These are phyloP conservation scores for Actias luna DNA, from an alignment of 2,888 invertebrate species.

Conservation along the genomic window DNA sequence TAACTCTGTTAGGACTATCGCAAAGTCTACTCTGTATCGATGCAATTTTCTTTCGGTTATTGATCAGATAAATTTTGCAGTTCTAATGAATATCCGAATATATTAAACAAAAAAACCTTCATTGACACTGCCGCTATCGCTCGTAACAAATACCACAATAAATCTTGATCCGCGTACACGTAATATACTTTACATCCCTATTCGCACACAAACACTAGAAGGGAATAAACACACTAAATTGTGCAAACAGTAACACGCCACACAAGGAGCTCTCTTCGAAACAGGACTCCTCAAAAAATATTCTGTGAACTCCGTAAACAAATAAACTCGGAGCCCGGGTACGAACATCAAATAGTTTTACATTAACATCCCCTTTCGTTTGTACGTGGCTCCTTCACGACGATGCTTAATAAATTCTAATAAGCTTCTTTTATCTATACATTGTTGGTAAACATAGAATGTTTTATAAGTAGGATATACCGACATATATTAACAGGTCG, in stretches of 20 bases:
- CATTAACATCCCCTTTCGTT: constrained; percentile 59
- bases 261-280: constrained; percentile 27
- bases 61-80: no score
- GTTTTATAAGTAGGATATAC: background rate
- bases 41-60: no score
- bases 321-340: constrained; percentile 45
- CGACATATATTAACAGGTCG: no score
- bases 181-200: constrained; percentile 42
- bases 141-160: constrained; percentile 17
- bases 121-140: constrained; percentile 20
- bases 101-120: background rate
- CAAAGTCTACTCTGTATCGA: no score
- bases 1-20: no score
- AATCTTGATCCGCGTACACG: constrained; percentile 25
- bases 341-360: constrained; percentile 70
- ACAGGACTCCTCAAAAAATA: constrained; percentile 44
- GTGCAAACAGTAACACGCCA: constrained; percentile 46
- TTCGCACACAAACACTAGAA: constrained; percentile 42
- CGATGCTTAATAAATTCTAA: constrained; percentile 61
- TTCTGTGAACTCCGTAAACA: constrained; percentile 52
- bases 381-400: constrained; percentile 41
- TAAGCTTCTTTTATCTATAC: constrained; percentile 54
- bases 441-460: constrained; percentile 29
- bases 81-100: background rate
- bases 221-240: constrained; percentile 55